These are phyloP conservation scores for Manis pentadactyla DNA, from an alignment of 2,797 vertebrate species.

Conservation along the genomic window DNA sequence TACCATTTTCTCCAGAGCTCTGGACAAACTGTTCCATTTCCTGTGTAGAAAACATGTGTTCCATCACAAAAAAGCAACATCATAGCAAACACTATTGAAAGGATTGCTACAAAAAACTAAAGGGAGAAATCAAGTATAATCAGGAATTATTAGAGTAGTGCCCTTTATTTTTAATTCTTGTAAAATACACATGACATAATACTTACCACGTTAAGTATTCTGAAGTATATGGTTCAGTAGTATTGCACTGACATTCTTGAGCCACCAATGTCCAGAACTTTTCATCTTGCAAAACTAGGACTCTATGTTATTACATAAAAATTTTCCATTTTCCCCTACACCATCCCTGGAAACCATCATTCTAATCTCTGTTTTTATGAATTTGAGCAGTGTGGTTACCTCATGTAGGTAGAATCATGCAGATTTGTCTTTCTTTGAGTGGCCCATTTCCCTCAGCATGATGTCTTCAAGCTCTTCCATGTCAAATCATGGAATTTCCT, in stretches of 20 bases:
- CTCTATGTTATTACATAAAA: too few species aligned
- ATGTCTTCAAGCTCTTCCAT: not conserved
- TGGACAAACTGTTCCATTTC: slow-evolving; percentile 94
- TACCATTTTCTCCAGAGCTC: slow-evolving; percentile 92
- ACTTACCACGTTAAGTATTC: not conserved
- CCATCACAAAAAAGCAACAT: not conserved
- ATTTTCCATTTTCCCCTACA: not conserved
- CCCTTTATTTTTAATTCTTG: not conserved
- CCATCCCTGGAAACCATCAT: not conserved
- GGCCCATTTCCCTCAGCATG: not conserved
- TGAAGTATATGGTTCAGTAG: not conserved
- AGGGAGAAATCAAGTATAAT: not conserved
- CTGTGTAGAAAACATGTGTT: slow-evolving; percentile 80
- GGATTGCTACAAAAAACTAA: not conserved
- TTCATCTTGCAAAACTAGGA: not conserved
- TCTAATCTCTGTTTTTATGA: not conserved
- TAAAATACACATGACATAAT: not conserved
- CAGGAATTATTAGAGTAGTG: not conserved
- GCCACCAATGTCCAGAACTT: not conserved
- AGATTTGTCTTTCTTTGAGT: not conserved
- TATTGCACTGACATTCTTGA: not conserved
- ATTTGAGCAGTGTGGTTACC: not conserved
- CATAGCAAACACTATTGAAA: not conserved
- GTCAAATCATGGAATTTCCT: not conserved
- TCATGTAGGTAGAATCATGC: not conserved